Evolutionary conservation across 2,888 invertebrate genomes (phyloP).

Genomic region (Megaustenia siamemsis): DNA sequence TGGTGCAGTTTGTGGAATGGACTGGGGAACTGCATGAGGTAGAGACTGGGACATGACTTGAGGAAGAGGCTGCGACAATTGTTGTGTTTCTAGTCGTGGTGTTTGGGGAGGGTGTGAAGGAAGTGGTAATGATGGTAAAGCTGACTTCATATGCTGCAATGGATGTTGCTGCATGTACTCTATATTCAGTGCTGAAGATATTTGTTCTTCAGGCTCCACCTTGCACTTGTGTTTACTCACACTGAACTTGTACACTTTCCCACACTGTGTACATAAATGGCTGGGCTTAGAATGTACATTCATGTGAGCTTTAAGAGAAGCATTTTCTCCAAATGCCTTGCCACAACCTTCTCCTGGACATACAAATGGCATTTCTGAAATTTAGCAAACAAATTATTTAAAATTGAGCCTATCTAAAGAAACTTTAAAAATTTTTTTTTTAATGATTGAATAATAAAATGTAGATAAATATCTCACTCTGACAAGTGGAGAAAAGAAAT

Average conservation of each 20-base stretch:
- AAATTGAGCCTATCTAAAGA: too few relatives aligned
- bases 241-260: slow-evolving; percentile 48
- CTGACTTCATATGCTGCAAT: background rate
- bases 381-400: too few relatives aligned
- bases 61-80: background rate
- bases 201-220: slow-evolving; percentile 7
- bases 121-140: background rate
- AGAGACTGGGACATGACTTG: slow-evolving; percentile 7
- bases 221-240: slow-evolving; percentile 48
- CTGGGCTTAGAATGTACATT: slow-evolving; percentile 38
- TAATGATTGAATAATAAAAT: too few relatives aligned
- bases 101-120: background rate
- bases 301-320: slow-evolving; percentile 36
- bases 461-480: too few relatives aligned
- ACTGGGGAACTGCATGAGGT: background rate
- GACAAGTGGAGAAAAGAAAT: too few relatives aligned
- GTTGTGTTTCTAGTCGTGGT: background rate
- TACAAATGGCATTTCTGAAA: slow-evolving; percentile 39
- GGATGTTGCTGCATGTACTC: slow-evolving; percentile 17
- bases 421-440: too few relatives aligned
- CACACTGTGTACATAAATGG: slow-evolving; percentile 49
- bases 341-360: slow-evolving; percentile 47
- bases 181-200: background rate
- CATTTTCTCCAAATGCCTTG: slow-evolving; percentile 37
- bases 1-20: background rate